Percentiles rank a stretch among this genome's conserved stretches.
Evolutionary conservation across 1,140 invertebrate genomes (phyloP).

Genomic region (Ectropis grisescens): DNA sequence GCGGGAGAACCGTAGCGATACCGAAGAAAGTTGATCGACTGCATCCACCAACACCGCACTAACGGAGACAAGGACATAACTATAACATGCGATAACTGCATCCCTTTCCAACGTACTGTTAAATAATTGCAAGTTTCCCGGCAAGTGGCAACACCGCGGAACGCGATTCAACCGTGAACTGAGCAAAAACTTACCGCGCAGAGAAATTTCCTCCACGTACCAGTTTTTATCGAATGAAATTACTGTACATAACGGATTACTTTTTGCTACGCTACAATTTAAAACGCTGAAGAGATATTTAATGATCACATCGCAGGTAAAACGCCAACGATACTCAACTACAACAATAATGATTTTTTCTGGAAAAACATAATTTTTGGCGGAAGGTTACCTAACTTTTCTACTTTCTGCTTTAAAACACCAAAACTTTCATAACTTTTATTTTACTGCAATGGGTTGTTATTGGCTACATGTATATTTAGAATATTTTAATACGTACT

Average conservation of each 20-base stretch:
- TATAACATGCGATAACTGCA: conserved; percentile 4
- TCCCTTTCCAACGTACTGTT: conserved; percentile 5
- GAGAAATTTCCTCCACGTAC: conserved; percentile 41
- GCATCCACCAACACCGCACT: conserved; percentile 2
- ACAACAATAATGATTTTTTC: too few relatives aligned
- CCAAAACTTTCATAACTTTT: too few relatives aligned
- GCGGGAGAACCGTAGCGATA: conserved; percentile 5
- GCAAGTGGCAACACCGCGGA: conserved; percentile 20
- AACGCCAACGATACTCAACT: too few relatives aligned
- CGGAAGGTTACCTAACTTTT: too few relatives aligned
- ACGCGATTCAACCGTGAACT: conserved; percentile 36
- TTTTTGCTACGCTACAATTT: too few relatives aligned
- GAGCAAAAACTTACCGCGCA: conserved; percentile 30
- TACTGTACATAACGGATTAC: conserved; percentile 37
- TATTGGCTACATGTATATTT: too few relatives aligned
- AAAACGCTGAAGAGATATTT: too few relatives aligned
- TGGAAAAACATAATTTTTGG: too few relatives aligned
- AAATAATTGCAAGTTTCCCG: conserved; percentile 12
- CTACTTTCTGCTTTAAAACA: too few relatives aligned
- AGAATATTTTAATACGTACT: too few relatives aligned
- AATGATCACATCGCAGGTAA: too few relatives aligned
- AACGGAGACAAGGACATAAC: conserved; percentile 7
- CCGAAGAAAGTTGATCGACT: conserved; percentile 14
- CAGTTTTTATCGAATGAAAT: conserved; percentile 43
- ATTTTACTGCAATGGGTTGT: too few relatives aligned